A percentile compares a stretch with the other conserved stretches of the same genome.
These are phyloP conservation scores for Lepas anatifera DNA, from an alignment of 2,888 invertebrate species.

Conservation along the genomic window DNA sequence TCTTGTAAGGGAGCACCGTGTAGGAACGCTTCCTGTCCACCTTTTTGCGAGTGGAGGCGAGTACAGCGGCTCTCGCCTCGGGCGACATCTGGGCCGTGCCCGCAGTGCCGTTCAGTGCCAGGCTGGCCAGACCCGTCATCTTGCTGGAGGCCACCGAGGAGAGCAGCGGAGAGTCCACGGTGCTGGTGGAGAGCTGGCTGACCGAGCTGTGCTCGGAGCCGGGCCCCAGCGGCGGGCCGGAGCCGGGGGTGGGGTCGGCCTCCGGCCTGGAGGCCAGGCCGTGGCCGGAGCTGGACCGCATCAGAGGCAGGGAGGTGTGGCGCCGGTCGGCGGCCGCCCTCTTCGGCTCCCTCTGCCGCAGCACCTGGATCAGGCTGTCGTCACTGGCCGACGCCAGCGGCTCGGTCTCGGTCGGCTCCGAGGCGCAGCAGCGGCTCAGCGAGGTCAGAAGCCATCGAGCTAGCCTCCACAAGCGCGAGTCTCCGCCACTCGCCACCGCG, in stretches of 20 bases:
- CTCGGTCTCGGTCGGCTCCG: not conserved
- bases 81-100: not conserved
- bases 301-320: not conserved
- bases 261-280: not conserved
- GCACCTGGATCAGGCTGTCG: not conserved
- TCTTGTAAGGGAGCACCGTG: not conserved
- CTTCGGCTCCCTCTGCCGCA: not conserved
- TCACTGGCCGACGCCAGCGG: not conserved
- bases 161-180: not conserved
- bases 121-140: not conserved
- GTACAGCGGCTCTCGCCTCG: not conserved
- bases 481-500: not conserved
- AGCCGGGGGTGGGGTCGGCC: not conserved
- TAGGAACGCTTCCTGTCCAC: not conserved
- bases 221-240: not conserved
- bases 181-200: too few species aligned
- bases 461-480: not conserved
- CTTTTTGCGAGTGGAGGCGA: not conserved
- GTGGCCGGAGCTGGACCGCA: not conserved
- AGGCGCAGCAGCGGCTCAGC: not conserved
- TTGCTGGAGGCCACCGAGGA: not conserved
- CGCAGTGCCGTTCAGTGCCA: not conserved
- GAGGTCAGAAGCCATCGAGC: not conserved
- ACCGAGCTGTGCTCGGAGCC: too few species aligned
- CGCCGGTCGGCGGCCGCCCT: not conserved